Base-by-base conservation (phyloP, 92 coral and sea anemone genomes). In the Muricea muricata region DNA sequence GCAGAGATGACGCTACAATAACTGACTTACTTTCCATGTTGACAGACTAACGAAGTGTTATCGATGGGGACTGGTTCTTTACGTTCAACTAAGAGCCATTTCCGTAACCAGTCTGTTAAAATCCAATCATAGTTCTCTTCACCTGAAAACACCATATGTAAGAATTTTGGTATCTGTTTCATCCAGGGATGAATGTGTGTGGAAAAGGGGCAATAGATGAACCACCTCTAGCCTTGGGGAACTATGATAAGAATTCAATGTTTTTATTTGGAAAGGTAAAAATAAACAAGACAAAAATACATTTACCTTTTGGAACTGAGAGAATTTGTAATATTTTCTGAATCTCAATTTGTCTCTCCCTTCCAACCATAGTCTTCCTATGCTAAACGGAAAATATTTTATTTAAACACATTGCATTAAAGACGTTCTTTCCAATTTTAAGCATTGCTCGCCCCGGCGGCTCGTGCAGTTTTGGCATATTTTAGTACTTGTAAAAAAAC, bases 1-100 rank as follows among this genome's bases (percentile, higher is more conserved):
- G n/a, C n/a, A n/a, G n/a, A n/a, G n/a, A n/a, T n/a, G 9, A 37
- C 42, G 9, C 42, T 37, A 24, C 42, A 73, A 0, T 65, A 2
- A 34, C 12, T 45, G 60, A 52, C 87, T 71, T 91, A 96, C 99
- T 91, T 93, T 71, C 98, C 98, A 83, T 96, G 99, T 29, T 80
- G 45, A 65, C 98, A 94, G n/a, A 94, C 72, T 6, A 94, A 89
- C 13, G 93, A 91, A 3, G 97, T 87, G 78, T 94, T 89, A 41
- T 94, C 97, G 39, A 94, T 91, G 20, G 97, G 98, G 1, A 92
- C 93, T 15, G 26, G 70, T 0, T 90, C 93, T 28, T 67, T 65
- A 56, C 89, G 90, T 63, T 95, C 98, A 26, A 52, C 57, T 66
- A 84, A 87, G 75, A 95, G 85, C 98, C 98, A 95, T 24, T 73